These are phyloP conservation scores for Coremacera marginata DNA, from an alignment of 2,888 invertebrate species.

Conservation along the genomic window DNA sequence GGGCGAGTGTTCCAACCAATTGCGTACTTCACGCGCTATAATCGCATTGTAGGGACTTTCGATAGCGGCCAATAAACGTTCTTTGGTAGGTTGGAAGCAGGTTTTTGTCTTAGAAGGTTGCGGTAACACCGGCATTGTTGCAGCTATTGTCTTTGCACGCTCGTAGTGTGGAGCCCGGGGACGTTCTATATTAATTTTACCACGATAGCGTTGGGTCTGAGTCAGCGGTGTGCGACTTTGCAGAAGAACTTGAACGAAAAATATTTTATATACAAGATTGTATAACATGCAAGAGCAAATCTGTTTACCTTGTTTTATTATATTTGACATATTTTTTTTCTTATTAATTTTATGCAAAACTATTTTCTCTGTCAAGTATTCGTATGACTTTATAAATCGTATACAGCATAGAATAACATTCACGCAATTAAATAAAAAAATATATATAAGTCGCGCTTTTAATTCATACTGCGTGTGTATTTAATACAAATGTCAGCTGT, in stretches of 20 bases:
- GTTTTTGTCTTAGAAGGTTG: conserved; percentile 71
- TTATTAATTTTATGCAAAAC: background rate
- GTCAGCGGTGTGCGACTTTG: conserved; percentile 65
- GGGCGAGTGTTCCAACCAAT: conserved; percentile 79
- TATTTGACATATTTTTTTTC: conserved; percentile 41
- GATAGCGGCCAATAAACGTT: conserved; percentile 57
- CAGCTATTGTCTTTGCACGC: conserved; percentile 75
- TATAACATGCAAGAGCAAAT: conserved; percentile 3
- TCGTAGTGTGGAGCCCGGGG: conserved; percentile 80
- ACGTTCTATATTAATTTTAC: conserved; percentile 83
- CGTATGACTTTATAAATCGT: background rate
- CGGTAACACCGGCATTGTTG: conserved; percentile 76
- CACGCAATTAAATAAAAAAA: background rate
- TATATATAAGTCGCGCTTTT: background rate
- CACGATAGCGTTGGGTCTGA: conserved; percentile 76
- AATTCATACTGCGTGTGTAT: background rate
- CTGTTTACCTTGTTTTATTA: conserved; percentile 40
- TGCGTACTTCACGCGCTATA: conserved; percentile 78
- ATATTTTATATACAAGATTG: background rate
- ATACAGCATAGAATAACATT: background rate
- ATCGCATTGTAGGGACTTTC: conserved; percentile 81
- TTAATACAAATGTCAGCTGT: conserved; percentile 21
- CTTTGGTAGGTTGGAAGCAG: conserved; percentile 69
- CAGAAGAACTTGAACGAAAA: background rate
- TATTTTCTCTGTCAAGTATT: too few species aligned